phyloP scores from a whole-genome alignment of 2,888 invertebrate species.

The Eupithecia vulgata region DNA sequence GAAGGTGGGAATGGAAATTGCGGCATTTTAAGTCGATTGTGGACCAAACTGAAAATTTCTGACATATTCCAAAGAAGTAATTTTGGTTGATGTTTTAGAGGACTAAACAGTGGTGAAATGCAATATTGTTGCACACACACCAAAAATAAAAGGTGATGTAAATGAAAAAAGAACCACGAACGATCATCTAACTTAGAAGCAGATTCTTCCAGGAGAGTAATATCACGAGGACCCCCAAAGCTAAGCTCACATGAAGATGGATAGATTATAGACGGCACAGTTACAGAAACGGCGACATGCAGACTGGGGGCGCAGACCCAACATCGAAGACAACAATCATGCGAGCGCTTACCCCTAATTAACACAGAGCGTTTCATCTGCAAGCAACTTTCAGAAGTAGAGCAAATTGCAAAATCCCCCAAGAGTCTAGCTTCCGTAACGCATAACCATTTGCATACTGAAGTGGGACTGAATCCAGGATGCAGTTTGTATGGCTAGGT shows the following conservation, averaged over 20 bases:
- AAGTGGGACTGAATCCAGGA: constrained; percentile 27
- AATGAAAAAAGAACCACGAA: not conserved
- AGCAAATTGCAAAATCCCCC: constrained; percentile 2
- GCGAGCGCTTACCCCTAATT: constrained; percentile 34
- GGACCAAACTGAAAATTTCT: not conserved
- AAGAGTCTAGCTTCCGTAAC: constrained; percentile 26
- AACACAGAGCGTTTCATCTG: constrained; percentile 27
- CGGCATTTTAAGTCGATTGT: not conserved
- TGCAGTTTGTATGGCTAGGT: constrained; percentile 38
- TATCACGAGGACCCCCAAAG: not conserved
- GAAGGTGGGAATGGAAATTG: constrained; percentile 38
- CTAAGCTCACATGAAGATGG: not conserved
- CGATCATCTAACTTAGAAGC: not conserved
- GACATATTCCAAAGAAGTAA: not conserved
- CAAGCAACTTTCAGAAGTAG: constrained; percentile 21
- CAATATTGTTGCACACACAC: too few species aligned
- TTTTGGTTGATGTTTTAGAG: not conserved
- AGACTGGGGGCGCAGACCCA: constrained; percentile 17
- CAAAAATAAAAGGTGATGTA: not conserved
- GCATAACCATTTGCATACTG: constrained; percentile 41
- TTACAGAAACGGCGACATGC: constrained; percentile 22
- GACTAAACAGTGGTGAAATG: not conserved
- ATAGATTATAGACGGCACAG: not conserved
- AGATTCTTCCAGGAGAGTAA: not conserved
- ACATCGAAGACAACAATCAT: constrained; percentile 29